Percentiles rank a stretch among this genome's conserved stretches.
phyloP scores from a whole-genome alignment of 2,888 invertebrate species.

The Hermaeophaga mercurialis region DNA sequence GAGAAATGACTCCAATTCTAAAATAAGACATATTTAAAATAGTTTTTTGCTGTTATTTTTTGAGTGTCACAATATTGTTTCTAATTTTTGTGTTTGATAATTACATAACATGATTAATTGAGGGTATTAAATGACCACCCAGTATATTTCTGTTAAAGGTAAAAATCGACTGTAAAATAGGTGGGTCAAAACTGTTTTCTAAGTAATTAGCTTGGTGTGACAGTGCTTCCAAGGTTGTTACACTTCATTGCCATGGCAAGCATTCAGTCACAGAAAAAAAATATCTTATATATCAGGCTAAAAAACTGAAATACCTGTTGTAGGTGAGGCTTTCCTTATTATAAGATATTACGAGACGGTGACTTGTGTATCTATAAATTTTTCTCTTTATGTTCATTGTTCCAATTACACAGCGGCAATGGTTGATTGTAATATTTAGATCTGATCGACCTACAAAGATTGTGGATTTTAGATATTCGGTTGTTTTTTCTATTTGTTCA shows the following conservation, averaged over 20 bases:
- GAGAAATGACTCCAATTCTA: too few species aligned
- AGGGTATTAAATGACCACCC: not conserved
- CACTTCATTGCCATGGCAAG: conserved; percentile 57
- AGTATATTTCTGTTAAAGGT: conserved; percentile 22
- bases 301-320: conserved; percentile 53
- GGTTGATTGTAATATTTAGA: conserved; percentile 10
- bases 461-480: conserved; percentile 7
- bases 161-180: conserved; percentile 17
- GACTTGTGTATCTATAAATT: conserved; percentile 37
- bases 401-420: conserved; percentile 10
- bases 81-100: too few species aligned
- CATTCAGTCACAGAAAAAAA: conserved; percentile 52
- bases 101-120: too few species aligned
- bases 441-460: conserved; percentile 10
- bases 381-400: conserved; percentile 9
- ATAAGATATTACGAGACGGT: conserved; percentile 47
- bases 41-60: too few species aligned
- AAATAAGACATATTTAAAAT: too few species aligned
- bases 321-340: conserved; percentile 58
- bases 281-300: conserved; percentile 45
- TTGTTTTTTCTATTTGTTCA: not conserved
- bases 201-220: conserved; percentile 47
- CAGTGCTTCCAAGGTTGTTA: conserved; percentile 53
- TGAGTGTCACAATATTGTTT: too few species aligned
- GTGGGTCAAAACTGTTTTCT: conserved; percentile 41